These are phyloP conservation scores for Blera fallax DNA, from an alignment of 2,888 invertebrate species.

Conservation along the genomic window DNA sequence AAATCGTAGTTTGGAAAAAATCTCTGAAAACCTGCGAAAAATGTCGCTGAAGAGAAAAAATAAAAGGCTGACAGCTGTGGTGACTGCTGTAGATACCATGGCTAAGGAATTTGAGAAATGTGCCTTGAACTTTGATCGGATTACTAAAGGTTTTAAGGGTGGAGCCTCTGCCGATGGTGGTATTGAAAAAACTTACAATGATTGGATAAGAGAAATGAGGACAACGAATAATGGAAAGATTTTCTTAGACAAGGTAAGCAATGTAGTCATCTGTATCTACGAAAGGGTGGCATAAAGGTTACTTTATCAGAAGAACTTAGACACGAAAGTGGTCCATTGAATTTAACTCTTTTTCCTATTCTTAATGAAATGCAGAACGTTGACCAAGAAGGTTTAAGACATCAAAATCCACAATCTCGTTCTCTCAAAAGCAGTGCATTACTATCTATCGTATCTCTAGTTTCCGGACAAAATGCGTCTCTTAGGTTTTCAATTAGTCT, in stretches of 20 bases:
- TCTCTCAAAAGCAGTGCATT: no score
- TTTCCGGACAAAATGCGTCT: no score
- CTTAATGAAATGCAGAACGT: no score
- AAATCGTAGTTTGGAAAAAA: conserved; percentile 76
- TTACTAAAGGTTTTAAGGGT: conserved; percentile 53
- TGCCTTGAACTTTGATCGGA: conserved; percentile 74
- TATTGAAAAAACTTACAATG: conserved; percentile 76
- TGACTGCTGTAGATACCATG: conserved; percentile 75
- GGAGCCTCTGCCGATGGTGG: conserved; percentile 28
- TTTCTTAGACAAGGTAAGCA: conserved; percentile 78
- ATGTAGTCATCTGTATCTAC: neutral
- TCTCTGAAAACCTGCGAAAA: conserved; percentile 75
- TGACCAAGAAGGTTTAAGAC: no score
- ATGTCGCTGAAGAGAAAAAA: conserved; percentile 75
- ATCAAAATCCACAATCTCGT: no score
- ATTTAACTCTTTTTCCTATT: no score
- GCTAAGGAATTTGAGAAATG: conserved; percentile 76
- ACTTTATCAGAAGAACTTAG: no score
- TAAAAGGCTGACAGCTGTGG: conserved; percentile 73
- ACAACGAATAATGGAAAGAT: conserved; percentile 77
- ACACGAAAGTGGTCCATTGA: no score
- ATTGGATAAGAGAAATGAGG: conserved; percentile 80
- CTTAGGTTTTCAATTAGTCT: no score
- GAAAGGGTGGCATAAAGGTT: no score
- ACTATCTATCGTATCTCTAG: no score